Evolutionary conservation across 2,797 vertebrate species (phyloP), one percentile per base, ranked within the genome.

Genomic region (Malurus leucopterus): DNA sequence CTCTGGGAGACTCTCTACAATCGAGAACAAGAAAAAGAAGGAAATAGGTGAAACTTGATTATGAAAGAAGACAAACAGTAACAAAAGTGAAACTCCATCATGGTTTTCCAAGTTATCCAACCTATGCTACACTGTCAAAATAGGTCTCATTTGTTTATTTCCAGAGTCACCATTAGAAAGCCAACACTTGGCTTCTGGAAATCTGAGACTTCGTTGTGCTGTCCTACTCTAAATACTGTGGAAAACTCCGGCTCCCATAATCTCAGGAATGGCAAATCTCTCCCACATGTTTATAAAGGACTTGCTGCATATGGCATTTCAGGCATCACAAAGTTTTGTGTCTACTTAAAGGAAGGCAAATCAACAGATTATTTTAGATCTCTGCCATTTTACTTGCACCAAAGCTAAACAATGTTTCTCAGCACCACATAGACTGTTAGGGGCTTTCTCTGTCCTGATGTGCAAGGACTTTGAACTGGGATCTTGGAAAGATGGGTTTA

Each of bases 1-100:
- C 23, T 96, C 88, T 6, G 98, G 98, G 86, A 98, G 96, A 80
- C 78, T 92, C 65, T 96, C 98, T 98, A 59, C 43, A 86, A 51
- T 15, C 1, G 2, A 84, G 34, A 79, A 87, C 6, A 59, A 40
- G 21, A 80, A 80, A 69, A 91, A 83, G 24, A 6, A 71, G 44
- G n/a, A 65, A 71, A 76, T 0, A 76, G 15, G 26, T 81, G 36
- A 75, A 70, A 84, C 9, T 27, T 63, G 15, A 44, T 57, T 71
- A 58, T 9, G 22, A 38, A 86, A 81, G 34, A 76, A 47, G 36
- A 74, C 9, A 57, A 83, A 41, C 1, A 46, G 23, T 8, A 70
- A 46, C 38, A 79, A 17, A 71, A 53, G 8, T 54, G 24, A 61
- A 72, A 77, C 50, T 15, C 64, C 27, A 14, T 3, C 61, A 18